Percentiles rank a stretch among this genome's conserved stretches.
Evolutionary conservation across 1,140 invertebrate species (phyloP).

Genomic region (Alviniconcha marisindica): DNA sequence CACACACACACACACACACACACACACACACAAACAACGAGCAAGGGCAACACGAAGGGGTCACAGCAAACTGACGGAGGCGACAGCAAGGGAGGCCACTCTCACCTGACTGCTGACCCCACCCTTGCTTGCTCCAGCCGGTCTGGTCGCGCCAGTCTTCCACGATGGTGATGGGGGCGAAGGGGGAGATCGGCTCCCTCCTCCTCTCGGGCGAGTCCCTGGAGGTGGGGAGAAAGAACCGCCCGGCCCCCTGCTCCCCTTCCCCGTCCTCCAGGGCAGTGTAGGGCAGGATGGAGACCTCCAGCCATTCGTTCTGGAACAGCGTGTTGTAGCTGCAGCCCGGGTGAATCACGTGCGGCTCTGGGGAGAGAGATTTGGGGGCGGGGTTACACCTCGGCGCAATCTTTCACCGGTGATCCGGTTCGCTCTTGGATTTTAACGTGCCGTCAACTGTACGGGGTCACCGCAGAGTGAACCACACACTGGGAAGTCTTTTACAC

Average conservation of each 20-base stretch:
- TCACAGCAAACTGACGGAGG: background rate
- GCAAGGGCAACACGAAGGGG: background rate
- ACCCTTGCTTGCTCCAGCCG: conserved; percentile 57
- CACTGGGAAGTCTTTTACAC: too few relatives aligned
- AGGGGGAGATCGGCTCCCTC: background rate
- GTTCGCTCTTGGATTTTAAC: too few relatives aligned
- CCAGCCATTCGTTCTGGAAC: conserved; percentile 74
- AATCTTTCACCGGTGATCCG: too few relatives aligned
- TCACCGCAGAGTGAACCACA: too few relatives aligned
- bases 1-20: background rate
- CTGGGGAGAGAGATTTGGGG: too few relatives aligned
- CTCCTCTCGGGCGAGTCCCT: background rate
- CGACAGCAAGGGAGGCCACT: background rate
- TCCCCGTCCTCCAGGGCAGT: conserved; percentile 24
- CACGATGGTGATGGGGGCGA: background rate
- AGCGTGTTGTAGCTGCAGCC: conserved; percentile 58
- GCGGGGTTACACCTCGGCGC: too few relatives aligned
- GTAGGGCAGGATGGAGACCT: conserved; percentile 57
- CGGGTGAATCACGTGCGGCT: conserved; percentile 37
- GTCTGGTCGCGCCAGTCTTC: conserved; percentile 65
- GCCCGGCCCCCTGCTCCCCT: conserved; percentile 37
- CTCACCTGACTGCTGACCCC: conserved; percentile 67
- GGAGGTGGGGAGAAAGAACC: conserved; percentile 33
- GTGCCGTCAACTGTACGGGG: too few relatives aligned
- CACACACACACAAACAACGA: background rate